A percentile compares a stretch with the other conserved stretches of the same genome.
Evolutionary conservation across 1,140 invertebrate genomes (phyloP).

Genomic region (Brachionus asplanchnoidis): DNA sequence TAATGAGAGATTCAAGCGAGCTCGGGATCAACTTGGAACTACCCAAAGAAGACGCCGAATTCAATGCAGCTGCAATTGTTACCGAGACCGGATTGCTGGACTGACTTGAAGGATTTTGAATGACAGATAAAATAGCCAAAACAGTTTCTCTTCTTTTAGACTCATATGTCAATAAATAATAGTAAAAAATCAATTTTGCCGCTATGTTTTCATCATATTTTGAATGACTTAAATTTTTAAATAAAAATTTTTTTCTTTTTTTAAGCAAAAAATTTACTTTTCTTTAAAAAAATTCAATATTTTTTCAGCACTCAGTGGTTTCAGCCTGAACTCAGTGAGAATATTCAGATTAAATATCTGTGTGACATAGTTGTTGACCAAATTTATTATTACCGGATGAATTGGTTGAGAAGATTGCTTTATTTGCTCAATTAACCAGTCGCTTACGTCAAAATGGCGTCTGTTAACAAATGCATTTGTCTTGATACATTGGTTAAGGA

Average conservation of each 20-base stretch:
- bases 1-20: background rate
- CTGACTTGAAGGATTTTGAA: constrained; percentile 16
- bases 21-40: background rate
- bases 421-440: constrained; percentile 36
- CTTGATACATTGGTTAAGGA: constrained; percentile 37
- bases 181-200: constrained; percentile 15
- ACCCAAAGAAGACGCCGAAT: background rate
- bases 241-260: background rate
- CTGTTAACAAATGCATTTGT: constrained; percentile 1
- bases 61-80: constrained; percentile 31
- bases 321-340: background rate
- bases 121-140: background rate
- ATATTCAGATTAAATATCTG: constrained; percentile 38
- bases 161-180: constrained; percentile 31
- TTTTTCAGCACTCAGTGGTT: background rate
- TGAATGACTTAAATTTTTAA: background rate
- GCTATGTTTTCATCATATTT: background rate
- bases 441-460: background rate
- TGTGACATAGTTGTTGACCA: constrained; percentile 13
- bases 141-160: constrained; percentile 34
- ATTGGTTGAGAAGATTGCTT: background rate
- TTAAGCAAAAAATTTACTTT: constrained; percentile 4
- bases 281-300: constrained; percentile 31
- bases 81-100: background rate
- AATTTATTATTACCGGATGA: constrained; percentile 33